These are phyloP conservation scores for Poeciliopsis turrubarensis DNA, from an alignment of 2,113 vertebrate genomes.

Conservation along the genomic window DNA sequence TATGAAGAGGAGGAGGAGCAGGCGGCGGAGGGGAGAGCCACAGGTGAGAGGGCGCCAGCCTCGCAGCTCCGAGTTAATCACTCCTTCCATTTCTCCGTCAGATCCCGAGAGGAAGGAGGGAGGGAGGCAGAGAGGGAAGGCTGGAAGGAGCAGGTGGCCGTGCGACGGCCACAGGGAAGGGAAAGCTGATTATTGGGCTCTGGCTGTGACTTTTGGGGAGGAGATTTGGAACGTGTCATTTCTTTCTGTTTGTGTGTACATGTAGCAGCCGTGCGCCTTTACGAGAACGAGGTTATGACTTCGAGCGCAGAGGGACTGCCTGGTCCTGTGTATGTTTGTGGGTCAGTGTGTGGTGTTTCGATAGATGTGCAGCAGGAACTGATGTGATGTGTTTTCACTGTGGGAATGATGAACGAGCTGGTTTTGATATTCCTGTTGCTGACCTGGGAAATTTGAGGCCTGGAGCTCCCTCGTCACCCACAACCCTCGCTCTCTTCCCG, in stretches of 20 bases:
- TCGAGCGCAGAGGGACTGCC: neutral
- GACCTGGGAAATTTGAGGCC: conserved; percentile 60
- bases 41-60: conserved; percentile 66
- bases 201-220: conserved; percentile 39
- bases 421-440: conserved; percentile 52
- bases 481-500: conserved; percentile 23
- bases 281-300: conserved; percentile 29
- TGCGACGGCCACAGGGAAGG: conserved; percentile 56
- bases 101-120: conserved; percentile 36
- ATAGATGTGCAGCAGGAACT: conserved; percentile 20
- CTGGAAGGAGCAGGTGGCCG: conserved; percentile 67
- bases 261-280: conserved; percentile 12
- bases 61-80: conserved; percentile 69
- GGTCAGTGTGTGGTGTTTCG: conserved; percentile 5
- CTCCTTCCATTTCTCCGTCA: conserved; percentile 64
- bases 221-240: conserved; percentile 25
- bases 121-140: conserved; percentile 5
- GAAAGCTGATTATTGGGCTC: conserved; percentile 67
- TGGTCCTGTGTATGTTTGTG: neutral
- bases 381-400: conserved; percentile 47
- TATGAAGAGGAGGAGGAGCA: conserved; percentile 7
- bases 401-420: conserved; percentile 59
- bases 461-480: conserved; percentile 42
- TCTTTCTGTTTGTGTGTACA: neutral
- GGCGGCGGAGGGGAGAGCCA: conserved; percentile 48